Evolutionary conservation across 2,888 invertebrate species (phyloP), one percentile per base, ranked within the genome.

Genomic region (Rambutsinella grinnellia): DNA sequence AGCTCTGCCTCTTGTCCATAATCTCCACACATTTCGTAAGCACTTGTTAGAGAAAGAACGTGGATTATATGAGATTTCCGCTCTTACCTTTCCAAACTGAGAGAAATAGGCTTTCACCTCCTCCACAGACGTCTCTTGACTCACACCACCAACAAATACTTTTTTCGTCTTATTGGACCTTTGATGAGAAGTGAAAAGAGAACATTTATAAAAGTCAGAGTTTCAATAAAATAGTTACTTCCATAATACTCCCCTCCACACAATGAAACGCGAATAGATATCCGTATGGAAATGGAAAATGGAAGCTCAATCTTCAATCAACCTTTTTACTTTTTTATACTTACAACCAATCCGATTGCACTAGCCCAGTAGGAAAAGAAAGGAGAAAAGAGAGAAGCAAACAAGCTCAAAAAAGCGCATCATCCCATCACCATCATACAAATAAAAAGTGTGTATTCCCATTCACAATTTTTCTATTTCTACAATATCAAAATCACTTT

Each of bases 121-220:
- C 58, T 85, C 85, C 51, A 84, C 84, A 26, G 85, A 85, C 10
- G 86, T 86, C 69, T 86, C 86, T 76, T 86, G 86, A 75, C 85
- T 85, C 24, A 86, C 85, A 6, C 85, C 85, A 23, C 86, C 86
- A 26, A 85, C 85, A 76, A 86, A 86, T 72, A 86, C 85, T 82
- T 85, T 86, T 79, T 85, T 85, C 61, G 85, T 85, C 72, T 84
- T 84, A 80, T 83, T 84, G 58, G 82, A 81, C 57, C 79, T 81
- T 70, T 75, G 75, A 75, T 75, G 67, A 75, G 68, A 75, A 75
- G 75, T 75, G 75, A 75, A 68, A n/a, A n/a, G n/a, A 61, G 75
- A 75, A 75, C 67, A 68, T 75, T 75, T 75, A 75, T 75, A 75
- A 75, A 75, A 75, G 75, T 75, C 75, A 75, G 75, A 75, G 67